phyloP scores from a whole-genome alignment of 1,140 invertebrate species.

The Diorhabda carinulata region DNA sequence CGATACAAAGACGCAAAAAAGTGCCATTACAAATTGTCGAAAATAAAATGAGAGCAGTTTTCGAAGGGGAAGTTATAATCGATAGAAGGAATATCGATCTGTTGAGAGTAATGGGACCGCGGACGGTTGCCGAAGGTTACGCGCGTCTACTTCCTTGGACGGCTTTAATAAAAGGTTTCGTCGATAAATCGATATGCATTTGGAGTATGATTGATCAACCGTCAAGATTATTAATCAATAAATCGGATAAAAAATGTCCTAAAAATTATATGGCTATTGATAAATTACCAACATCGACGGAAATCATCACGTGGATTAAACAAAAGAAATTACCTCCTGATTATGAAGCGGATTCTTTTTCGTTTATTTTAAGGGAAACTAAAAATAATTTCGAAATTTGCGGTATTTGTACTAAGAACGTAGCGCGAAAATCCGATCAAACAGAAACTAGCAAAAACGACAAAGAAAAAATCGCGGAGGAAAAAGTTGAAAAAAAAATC shows the following conservation, averaged over 20 bases:
- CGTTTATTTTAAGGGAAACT: conserved; percentile 32
- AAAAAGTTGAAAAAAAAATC: too few species aligned
- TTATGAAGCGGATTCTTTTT: conserved; percentile 22
- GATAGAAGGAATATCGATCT: conserved; percentile 26
- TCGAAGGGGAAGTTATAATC: conserved; percentile 35
- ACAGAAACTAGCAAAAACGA: not conserved
- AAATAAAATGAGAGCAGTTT: conserved; percentile 23
- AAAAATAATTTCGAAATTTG: conserved; percentile 33
- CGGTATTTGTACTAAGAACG: conserved; percentile 33
- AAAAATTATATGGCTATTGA: conserved; percentile 25
- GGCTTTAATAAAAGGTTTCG: conserved; percentile 29
- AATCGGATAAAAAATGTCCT: conserved; percentile 18
- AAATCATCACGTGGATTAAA: conserved; percentile 30
- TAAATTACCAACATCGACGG: conserved; percentile 12
- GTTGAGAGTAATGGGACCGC: conserved; percentile 25
- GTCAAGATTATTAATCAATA: conserved; percentile 26
- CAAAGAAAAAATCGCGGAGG: too few species aligned
- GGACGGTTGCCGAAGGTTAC: conserved; percentile 21
- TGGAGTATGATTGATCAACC: conserved; percentile 29
- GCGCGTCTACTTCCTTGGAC: conserved; percentile 35
- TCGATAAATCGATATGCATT: conserved; percentile 26
- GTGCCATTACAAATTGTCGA: too few species aligned
- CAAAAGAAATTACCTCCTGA: conserved; percentile 22
- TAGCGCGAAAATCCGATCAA: not conserved
- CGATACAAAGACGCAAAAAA: conserved; percentile 1